Evolutionary conservation across 2,113 vertebrate species (phyloP), one percentile per base, ranked within the genome.

Genomic region (Oncorhynchus masou): DNA sequence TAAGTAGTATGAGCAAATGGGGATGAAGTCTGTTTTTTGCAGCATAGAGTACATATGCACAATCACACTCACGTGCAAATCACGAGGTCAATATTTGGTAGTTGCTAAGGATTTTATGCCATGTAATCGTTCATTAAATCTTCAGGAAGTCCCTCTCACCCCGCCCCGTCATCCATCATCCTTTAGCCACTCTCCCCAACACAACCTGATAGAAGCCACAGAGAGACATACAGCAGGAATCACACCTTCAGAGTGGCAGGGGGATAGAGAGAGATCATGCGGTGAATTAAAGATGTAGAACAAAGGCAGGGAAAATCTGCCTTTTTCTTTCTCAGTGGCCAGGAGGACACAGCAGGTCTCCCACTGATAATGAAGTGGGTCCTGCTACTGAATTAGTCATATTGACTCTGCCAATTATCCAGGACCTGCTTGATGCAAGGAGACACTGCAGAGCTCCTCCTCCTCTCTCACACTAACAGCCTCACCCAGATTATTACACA

Each of bases 381-480:
- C 67, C 48, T 60, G 77, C 54, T 20, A 74, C 73, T 90, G 85
- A 88, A 91, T 89, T 86, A 91, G 87, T 90, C 79, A 90, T 83
- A 45, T 82, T 79, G 71, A 86, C 76, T 45, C 39, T 45, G 39
- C 9, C 8, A 45, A 45, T 45, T 45, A 45, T 11, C 39, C 79
- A 16, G 51, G 51, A 54, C 51, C 51, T 54, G 51, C 51, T 2
- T 74, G 82, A 9, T 64, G 49, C 68, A 72, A 15, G 81, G 79
- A 78, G 71, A 22, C n/a, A 8, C 19, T 22, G n/a, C 59, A 22
- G 39, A 45, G 8, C 39, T 45, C 39, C 0, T 45, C 39, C 1
- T 27, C 27, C 27, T 27, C 59, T 20, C 59, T 62, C 59, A 62
- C 19, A 62, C 59, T 8, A 62, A 1, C 59, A 24, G 59, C 20